phyloP scores from a whole-genome alignment of 2,113 vertebrate genomes.

The Scytalopus superciliaris region DNA sequence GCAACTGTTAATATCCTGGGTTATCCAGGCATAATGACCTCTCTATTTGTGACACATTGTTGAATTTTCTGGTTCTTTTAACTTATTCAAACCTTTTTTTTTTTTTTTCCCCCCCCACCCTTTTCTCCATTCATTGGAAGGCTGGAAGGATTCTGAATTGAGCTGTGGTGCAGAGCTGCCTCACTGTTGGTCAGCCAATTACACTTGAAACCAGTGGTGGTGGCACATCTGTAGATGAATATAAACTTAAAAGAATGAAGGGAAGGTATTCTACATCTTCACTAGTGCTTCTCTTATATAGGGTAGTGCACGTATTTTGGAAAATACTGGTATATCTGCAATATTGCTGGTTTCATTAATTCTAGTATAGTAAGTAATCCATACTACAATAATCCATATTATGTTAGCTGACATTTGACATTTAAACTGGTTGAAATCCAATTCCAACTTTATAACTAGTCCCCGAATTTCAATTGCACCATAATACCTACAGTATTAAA shows the following conservation, averaged over 20 bases:
- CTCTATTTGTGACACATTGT: slow-evolving; percentile 82
- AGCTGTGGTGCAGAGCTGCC: slow-evolving; percentile 58
- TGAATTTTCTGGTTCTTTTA: slow-evolving; percentile 87
- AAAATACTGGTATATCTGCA: neutral
- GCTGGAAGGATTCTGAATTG: slow-evolving; percentile 70
- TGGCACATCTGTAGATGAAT: slow-evolving; percentile 3
- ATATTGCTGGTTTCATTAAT: neutral
- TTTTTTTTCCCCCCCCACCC: neutral
- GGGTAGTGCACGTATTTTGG: neutral
- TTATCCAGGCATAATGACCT: slow-evolving; percentile 85
- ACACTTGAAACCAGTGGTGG: neutral
- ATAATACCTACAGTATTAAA: neutral
- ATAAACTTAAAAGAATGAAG: neutral
- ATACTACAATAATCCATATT: neutral
- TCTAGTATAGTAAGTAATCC: neutral
- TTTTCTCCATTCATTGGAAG: slow-evolving; percentile 60
- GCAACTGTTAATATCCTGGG: slow-evolving; percentile 78
- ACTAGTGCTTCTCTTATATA: neutral
- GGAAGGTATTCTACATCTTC: slow-evolving; percentile 11
- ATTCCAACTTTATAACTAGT: neutral
- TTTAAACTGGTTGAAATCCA: neutral
- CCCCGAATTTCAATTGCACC: neutral
- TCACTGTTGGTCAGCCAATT: slow-evolving; percentile 59
- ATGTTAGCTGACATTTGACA: neutral
- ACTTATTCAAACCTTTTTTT: slow-evolving; percentile 72